Evolutionary conservation across 2,113 vertebrate species (phyloP).

Genomic region (Strix uralensis): DNA sequence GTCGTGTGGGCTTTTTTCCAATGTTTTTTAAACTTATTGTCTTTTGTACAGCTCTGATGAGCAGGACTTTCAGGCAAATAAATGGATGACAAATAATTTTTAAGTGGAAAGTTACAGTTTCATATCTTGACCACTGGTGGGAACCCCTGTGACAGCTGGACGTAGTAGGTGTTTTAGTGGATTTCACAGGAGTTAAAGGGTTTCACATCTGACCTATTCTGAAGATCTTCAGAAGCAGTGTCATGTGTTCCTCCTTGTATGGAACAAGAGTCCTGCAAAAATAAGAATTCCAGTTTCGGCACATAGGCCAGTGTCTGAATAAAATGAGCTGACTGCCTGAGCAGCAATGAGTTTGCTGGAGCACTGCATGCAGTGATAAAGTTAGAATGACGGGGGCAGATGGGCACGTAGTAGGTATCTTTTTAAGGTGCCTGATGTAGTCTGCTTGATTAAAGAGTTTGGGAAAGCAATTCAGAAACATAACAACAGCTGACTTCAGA

Average conservation of each 20-base stretch:
- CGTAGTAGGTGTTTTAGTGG: background rate
- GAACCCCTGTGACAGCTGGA: background rate
- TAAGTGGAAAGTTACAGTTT: background rate
- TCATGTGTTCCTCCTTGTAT: background rate
- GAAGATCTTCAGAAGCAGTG: background rate
- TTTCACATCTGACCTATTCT: background rate
- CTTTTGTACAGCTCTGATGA: background rate
- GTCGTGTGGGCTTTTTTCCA: fast-evolving
- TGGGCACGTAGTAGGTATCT: fast-evolving
- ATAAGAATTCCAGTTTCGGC: background rate
- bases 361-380: too few relatives aligned
- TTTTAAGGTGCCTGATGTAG: background rate
- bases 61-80: background rate
- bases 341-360: background rate
- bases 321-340: background rate
- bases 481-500: background rate
- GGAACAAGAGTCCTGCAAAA: background rate
- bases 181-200: background rate
- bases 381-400: background rate
- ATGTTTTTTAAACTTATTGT: background rate
- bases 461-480: background rate
- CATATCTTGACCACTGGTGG: fast-evolving
- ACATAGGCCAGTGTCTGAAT: background rate
- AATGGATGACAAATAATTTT: background rate
- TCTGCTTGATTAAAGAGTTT: background rate